These are phyloP conservation scores for Trigoniulus corallinus DNA, from an alignment of 1,140 invertebrate genomes.

Conservation along the genomic window DNA sequence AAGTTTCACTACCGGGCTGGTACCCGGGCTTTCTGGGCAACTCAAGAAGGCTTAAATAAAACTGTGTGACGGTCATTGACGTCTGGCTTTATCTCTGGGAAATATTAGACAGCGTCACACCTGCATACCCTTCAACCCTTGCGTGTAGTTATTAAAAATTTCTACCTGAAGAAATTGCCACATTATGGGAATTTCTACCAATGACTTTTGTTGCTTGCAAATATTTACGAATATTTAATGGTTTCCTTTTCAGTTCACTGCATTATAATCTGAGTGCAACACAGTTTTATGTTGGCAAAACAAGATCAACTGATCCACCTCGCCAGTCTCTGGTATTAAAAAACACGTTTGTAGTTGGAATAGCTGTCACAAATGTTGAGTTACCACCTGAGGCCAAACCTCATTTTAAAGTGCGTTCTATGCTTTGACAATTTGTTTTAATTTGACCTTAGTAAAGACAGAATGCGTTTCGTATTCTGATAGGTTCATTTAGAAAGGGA, in stretches of 20 bases:
- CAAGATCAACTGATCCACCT: slow-evolving; percentile 12
- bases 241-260: slow-evolving; percentile 24
- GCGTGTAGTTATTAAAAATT: too few relatives aligned
- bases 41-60: too few relatives aligned
- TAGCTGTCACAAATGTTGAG: slow-evolving; percentile 51
- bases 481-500: neutral
- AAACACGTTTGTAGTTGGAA: slow-evolving; percentile 49
- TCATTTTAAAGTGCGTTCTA: slow-evolving; percentile 40
- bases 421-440: neutral
- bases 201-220: neutral
- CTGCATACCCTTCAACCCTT: too few relatives aligned
- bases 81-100: too few relatives aligned
- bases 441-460: neutral
- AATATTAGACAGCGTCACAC: too few relatives aligned
- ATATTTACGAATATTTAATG: slow-evolving; percentile 4
- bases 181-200: too few relatives aligned
- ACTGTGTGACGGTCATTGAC: too few relatives aligned
- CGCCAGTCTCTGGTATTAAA: slow-evolving; percentile 40
- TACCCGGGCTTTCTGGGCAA: too few relatives aligned
- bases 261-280: slow-evolving; percentile 27
- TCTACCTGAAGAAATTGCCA: too few relatives aligned
- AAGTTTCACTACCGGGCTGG: too few relatives aligned
- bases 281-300: slow-evolving; percentile 25
- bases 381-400: slow-evolving; percentile 38
- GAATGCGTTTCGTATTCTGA: too few relatives aligned